Evolutionary conservation across 2,113 vertebrate species (phyloP), one percentile per base, ranked within the genome.

Genomic region (Muscicapa adusta): DNA sequence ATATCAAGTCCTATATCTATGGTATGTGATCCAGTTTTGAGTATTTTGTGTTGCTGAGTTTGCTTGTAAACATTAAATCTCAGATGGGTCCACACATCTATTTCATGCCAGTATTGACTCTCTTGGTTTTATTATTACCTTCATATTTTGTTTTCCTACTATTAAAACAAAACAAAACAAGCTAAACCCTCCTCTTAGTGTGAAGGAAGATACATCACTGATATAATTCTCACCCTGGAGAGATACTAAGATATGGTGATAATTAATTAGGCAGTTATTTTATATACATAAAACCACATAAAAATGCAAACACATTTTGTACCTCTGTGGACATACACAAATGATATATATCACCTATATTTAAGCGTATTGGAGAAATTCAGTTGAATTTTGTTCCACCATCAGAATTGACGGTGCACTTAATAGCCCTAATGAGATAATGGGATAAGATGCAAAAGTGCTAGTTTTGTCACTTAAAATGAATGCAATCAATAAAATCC

Each of bases 401-500:
- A 91, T 88, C 53, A 94, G 66, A 96, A 96, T 28, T 93, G 91
- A 94, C 87, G 51, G 72, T 79, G 63, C 71, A 78, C 77, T 79
- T 72, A 91, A 51, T 60, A 90, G 61, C 48, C 95, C 88, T 91
- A 91, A 93, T 93, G 58, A 51, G 76, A 88, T 91, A 82, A 79
- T 93, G 40, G 61, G 77, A 58, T 85, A 88, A 78, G 33, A 88
- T 88, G 76, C 80, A 58, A 85, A 78, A 73, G 85, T 91, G 74
- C 71, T 94, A 86, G 91, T 94, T 88, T 96, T 95, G 85, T 95
- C 89, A 67, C 60, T 93, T 93, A 78, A 88, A 93, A 96, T 83
- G 51, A 97, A 96, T 33, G 62, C 34, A 76, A 89, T 53, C 42
- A 82, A 81, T 82, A 91, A 91, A 89, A 91, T 91, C 38, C 28